Evolutionary conservation across 2,888 invertebrate species (phyloP), one percentile per base, ranked within the genome.

Genomic region (Microchrysa polita): DNA sequence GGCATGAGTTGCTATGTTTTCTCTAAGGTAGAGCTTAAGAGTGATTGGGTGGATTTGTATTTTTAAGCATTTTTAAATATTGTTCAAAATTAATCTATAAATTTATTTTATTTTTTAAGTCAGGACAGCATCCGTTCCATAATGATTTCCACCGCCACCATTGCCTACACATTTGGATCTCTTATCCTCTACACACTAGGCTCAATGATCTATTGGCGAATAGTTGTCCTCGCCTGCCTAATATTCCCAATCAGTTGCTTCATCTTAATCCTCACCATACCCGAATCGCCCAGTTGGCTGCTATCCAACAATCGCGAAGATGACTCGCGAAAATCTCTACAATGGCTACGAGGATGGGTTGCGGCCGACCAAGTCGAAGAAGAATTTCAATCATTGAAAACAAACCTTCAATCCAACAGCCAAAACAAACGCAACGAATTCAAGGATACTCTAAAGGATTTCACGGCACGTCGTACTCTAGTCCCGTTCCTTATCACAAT

Each of bases 241-340:
- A 78, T 80, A 0, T 83, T 88, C 2, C 88, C 89, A 0, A 75
- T 88, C 0, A 77, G 85, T 14, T 87, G 88, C 0, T 86, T 88
- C 83, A 78, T 86, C 0, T 81, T 87, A 0, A 87, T 88, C 0
- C 79, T 86, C 0, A 84, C 88, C 80, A 88, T 88, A 1, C 89
- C 89, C 0, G 89, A 89, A 81, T 87, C 88, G 7, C 88, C 88
- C 23, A 84, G 88, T 77, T 88, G 88, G 88, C 80, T 89, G n/a
- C 77, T 88, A 73, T 87, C 88, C 0, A 87, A 87, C 76, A 87
- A 88, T 5, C 84, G 87, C 1, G 84, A 85, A 77, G 86, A 87
- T 78, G 88, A 88, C 14, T 88, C 89, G 0, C 78, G 87, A 12
- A 81, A 80, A 22, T 86, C 88, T 0, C 82, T 88, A n/a, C 87